phyloP scores from a whole-genome alignment of 2,113 vertebrate genomes.

The Megatriorchis doriae region DNA sequence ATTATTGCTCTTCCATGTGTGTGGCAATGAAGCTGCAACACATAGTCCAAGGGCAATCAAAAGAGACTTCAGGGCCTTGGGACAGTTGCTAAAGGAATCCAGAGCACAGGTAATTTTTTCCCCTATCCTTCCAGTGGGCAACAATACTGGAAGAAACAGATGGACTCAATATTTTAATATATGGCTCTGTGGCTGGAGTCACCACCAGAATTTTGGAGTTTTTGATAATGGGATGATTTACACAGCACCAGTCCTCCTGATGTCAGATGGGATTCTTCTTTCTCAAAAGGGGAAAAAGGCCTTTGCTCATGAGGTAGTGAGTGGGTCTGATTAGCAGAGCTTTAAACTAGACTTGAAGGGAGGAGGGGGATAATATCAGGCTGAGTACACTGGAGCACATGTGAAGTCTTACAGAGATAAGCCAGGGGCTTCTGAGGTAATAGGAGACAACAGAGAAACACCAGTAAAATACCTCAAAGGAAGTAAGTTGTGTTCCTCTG shows the following conservation, averaged over 20 bases:
- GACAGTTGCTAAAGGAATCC: background rate
- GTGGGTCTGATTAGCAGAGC: background rate
- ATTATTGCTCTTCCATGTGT: background rate
- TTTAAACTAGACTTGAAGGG: background rate
- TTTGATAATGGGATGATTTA: background rate
- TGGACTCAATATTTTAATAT: background rate
- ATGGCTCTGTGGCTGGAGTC: background rate
- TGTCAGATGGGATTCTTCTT: accelerated
- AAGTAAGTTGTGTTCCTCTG: background rate
- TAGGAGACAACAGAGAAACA: background rate
- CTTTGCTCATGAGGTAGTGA: background rate
- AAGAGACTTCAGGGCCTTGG: background rate
- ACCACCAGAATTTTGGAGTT: background rate
- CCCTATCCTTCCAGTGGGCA: background rate
- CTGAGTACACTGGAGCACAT: background rate
- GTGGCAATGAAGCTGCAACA: background rate
- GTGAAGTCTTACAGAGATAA: background rate
- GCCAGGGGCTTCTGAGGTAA: background rate
- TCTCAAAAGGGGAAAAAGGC: background rate
- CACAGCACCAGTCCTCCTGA: background rate
- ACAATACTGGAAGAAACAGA: background rate
- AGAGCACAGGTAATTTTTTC: background rate
- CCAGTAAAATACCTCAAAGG: background rate
- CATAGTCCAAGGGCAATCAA: background rate
- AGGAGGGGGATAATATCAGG: too few species aligned